Base-by-base conservation (phyloP, 2,888 invertebrate species). In the Nycteola revayana region DNA sequence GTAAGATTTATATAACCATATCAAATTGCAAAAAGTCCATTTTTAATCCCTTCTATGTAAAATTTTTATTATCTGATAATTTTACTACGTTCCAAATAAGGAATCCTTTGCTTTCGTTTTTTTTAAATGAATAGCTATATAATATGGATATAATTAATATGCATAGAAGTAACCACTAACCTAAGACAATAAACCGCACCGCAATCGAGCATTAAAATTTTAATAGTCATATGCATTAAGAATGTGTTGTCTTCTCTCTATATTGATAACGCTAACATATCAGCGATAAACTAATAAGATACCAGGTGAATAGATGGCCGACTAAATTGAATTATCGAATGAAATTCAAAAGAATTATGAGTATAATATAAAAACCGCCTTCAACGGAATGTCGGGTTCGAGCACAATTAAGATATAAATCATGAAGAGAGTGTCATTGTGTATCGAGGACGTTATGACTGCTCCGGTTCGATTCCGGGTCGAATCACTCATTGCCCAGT, bases 371-470 rank as follows among this genome's bases (percentile, higher is more conserved):
- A 68, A 67, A 71, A 68, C 60, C 60, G 64, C 68, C 71, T 76
- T 66, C 63, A 70, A 67, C 60, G 72, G 75, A 70, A 81, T 70
- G 66, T 66, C 62, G 66, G 63, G 62, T 73, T 69, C 49, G 56
- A 61, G 59, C 56, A 80, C 76, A 82, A 84, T 86, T 83, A 83
- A 86, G 83, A 81, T 58, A 87, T 88, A 88, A 87, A 88, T 88
- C 88, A 88, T 88, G 79, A 65, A 74, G 72, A 69, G 72, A 57
- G 44, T 60, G 49, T 55, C 69, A 75, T 87, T 86, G 85, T 86
- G 66, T 63, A 58, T 47, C 61, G 66, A 86, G 88, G 70, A 82
- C 84, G 86, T 85, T 87, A 83, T 88, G 86, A 86, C 82, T 78
- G 74, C 59, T 61, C 68, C 63, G 72, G 75, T 71, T 77, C 74